A percentile compares a stretch with the other conserved stretches of the same genome.
Conservation (phyloP, 2,888 invertebrate genomes). For the Allygus modestus region DNA sequence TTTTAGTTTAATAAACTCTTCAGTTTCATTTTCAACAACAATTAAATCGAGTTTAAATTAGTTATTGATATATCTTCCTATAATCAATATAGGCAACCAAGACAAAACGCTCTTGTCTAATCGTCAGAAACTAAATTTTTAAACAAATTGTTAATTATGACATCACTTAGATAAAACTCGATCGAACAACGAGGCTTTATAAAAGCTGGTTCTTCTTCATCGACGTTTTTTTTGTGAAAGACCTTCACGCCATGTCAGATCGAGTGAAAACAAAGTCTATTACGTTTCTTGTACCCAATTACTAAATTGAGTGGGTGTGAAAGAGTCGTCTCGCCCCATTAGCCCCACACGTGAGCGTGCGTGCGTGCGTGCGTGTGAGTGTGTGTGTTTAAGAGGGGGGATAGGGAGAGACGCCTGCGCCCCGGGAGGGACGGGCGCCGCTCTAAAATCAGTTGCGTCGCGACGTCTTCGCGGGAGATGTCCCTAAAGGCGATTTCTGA, state of each 20-base stretch:
- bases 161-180: no score
- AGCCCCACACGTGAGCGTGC: conserved; percentile 33
- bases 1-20: no score
- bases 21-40: no score
- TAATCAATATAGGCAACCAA: no score
- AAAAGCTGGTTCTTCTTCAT: neutral
- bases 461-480: conserved; percentile 14
- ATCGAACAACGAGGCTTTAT: neutral
- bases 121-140: no score
- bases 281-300: conserved; percentile 40
- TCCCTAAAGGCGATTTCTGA: neutral
- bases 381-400: neutral
- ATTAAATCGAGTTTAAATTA: no score
- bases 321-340: conserved; percentile 27
- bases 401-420: conserved; percentile 39
- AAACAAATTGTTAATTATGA: no score
- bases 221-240: conserved; percentile 18
- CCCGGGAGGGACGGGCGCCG: neutral
- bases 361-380: conserved; percentile 6
- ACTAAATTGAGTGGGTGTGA: conserved; percentile 59
- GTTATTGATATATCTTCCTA: no score
- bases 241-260: conserved; percentile 21
- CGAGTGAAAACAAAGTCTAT: conserved; percentile 38
- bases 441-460: conserved; percentile 29
- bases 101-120: no score